Evolutionary conservation across 2,888 invertebrate species (phyloP), one percentile per base, ranked within the genome.

Genomic region (Nephrotoma appendiculata): DNA sequence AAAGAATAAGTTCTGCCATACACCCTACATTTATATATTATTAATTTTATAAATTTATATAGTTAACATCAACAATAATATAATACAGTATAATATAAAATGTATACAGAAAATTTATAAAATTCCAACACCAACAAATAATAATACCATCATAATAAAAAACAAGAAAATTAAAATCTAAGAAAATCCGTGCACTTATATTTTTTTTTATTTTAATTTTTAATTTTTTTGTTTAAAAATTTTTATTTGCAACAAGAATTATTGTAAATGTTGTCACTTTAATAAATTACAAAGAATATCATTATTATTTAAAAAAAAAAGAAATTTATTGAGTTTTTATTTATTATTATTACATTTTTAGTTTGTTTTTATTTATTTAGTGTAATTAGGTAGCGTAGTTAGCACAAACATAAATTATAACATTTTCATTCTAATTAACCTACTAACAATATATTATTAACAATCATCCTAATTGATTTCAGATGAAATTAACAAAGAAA

Each of bases 401-500:
- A 6, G 31, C 11, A 41, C n/a, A 19, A 84, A 86, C 12, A 57
- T 31, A 6, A 52, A 11, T 86, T 5, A 57, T 42, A 86, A 7
- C 83, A 11, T 48, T 5, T 45, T 41, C 9, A 5, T 12, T 19
- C 12, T 6, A 85, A 43, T 19, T 83, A 5, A 57, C 12, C 5
- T 87, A 87, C 87, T 88, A 88, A 87, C 85, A 87, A 87, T 87
- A 15, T 15, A 52, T 19, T 15, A 52, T 19, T 83, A 42, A 87
- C 71, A 87, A 88, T 88, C 85, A 48, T 87, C 83, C 83, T 88
- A 88, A 84, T 88, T 87, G 90, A 91, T 93, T 93, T 89, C 95
- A 97, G 97, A 97, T 93, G 97, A 97, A 91, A 94, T 97, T 91
- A 93, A 96, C 89, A 95, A 95, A 92, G 97, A 97, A 91, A 98